Base-by-base conservation (phyloP, 2,888 invertebrate species). In the Oxytorus armatus region DNA sequence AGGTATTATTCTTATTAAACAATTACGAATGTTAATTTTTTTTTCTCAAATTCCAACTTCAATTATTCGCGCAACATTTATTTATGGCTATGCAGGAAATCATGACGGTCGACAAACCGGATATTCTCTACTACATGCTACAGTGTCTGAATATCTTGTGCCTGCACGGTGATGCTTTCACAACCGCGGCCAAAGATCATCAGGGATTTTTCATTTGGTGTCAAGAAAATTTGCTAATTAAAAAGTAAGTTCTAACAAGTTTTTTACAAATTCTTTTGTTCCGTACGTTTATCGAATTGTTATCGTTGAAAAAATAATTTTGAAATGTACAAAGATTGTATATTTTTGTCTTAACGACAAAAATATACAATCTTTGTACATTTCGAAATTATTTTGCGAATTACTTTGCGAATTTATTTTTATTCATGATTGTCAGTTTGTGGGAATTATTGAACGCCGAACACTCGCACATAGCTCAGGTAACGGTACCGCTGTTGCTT, bases 161-260 rank as follows among this genome's bases (percentile, higher is more conserved):
- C 74, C 93, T 99, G 23, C 98, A 99, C 90, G 98, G 98, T 0
- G 99, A 99, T 90, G 97, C 98, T n/a, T 94, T 98, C 84, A 95
- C 95, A 14, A 96, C 95, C 89, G 96, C 97, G 0, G 95, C 98
- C 0, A 95, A 96, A 78, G 98, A 98, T 87, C 97, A 99, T 89
- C 94, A 96, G 85, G 97, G 98, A 69, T 97, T 98, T 92, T 96
- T 99, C 78, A 97, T 98, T 86, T 98, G 98, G 97, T 97, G 97
- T 84, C 98, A 99, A 91, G 98, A 98, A 92, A 98, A 98, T 92
- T 93, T 98, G 42, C 93, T 99, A 1, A 97, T 99, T 81, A 97
- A 97, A 90, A 97, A 97, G 98, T 98, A 92, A 92, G 93, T 77
- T 14, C 11, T 82, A 97, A 97, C 89, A 97, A 33, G 14, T 42